phyloP scores from a whole-genome alignment of 2,113 vertebrate genomes.

The Hippocampus guttulatus region DNA sequence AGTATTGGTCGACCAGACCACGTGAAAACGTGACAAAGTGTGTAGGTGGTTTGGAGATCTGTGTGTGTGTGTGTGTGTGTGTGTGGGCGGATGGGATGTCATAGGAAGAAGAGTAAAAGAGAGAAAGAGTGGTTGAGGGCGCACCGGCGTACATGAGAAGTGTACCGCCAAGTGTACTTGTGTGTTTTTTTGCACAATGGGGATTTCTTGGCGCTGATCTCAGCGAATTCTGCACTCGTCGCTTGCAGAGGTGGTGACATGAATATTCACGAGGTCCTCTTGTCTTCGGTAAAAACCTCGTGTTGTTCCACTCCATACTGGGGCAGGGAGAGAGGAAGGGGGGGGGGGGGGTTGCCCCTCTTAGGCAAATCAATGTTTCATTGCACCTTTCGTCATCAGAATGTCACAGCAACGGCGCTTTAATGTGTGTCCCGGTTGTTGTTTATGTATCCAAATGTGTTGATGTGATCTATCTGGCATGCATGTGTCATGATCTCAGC shows the following conservation, averaged over 20 bases:
- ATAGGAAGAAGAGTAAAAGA: conserved; percentile 22
- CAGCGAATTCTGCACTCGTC: conserved; percentile 42
- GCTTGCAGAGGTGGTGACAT: conserved; percentile 25
- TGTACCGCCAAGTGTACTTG: conserved; percentile 27
- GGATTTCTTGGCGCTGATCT: conserved; percentile 54
- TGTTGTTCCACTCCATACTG: conserved; percentile 17
- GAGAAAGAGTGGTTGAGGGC: conserved; percentile 9
- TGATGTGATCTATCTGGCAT: not conserved
- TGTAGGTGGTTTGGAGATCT: conserved; percentile 32
- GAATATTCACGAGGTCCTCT: conserved; percentile 56
- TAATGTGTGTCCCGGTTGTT: not conserved
- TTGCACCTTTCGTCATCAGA: conserved; percentile 6
- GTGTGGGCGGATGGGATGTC: conserved; percentile 24
- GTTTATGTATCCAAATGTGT: not conserved
- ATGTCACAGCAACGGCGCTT: not conserved
- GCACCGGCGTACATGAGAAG: conserved; percentile 7
- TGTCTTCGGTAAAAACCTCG: conserved; percentile 53
- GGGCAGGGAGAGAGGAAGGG: not conserved
- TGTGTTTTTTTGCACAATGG: conserved; percentile 42
- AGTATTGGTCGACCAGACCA: conserved; percentile 20
- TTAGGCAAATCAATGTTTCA: conserved; percentile 32
- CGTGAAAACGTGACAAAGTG: conserved; percentile 31
- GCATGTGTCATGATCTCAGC: conserved; percentile 1
- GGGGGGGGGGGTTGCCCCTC: not conserved
- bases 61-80: conserved; percentile 24